Conservation (phyloP, 2,797 vertebrate genomes). For the Momotus momota region DNA sequence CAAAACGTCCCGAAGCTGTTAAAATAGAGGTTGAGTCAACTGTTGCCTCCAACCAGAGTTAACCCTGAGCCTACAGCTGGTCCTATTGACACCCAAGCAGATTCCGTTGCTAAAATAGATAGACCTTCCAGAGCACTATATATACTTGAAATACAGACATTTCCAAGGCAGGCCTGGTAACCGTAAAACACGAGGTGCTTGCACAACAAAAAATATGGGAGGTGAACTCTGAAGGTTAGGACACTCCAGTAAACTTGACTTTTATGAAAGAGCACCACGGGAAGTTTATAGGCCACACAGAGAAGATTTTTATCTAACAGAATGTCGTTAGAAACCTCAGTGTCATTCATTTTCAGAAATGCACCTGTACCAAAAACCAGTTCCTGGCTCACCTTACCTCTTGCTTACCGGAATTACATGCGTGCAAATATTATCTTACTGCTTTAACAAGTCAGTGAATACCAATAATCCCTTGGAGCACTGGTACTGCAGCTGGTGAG, state of each 20-base stretch:
- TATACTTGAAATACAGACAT: not conserved
- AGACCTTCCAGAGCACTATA: not conserved
- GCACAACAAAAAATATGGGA: not conserved
- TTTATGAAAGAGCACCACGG: accelerated
- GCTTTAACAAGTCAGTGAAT: not conserved
- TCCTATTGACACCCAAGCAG: not conserved
- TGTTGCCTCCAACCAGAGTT: accelerated
- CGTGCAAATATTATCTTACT: accelerated
- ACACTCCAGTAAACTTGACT: not conserved
- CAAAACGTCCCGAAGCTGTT: not conserved
- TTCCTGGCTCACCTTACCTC: not conserved
- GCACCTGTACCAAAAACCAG: accelerated
- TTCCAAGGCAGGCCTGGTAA: not conserved
- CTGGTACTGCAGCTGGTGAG: not conserved
- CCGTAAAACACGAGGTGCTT: not conserved
- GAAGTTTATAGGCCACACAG: not conserved
- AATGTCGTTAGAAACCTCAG: not conserved
- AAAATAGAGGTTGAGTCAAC: not conserved
- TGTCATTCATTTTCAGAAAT: not conserved
- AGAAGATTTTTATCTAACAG: not conserved
- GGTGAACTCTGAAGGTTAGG: not conserved
- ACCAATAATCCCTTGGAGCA: not conserved
- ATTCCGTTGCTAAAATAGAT: not conserved
- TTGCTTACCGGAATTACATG: not conserved
- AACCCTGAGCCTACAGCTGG: not conserved